phyloP scores from a whole-genome alignment of 1,140 invertebrate species.

The Oncopodura yosiiana region DNA sequence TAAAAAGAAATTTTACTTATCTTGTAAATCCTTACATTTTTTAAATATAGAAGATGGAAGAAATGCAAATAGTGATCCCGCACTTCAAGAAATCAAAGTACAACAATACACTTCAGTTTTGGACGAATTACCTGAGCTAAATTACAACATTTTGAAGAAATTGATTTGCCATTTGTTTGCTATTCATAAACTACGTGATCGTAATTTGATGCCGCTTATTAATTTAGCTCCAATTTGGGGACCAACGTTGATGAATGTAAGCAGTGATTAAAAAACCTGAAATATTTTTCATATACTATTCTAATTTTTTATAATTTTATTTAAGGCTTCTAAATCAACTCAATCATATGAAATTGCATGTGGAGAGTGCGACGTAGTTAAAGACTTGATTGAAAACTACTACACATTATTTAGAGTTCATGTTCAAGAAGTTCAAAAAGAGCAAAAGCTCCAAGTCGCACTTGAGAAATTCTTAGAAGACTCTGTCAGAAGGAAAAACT shows the following conservation, averaged over 20 bases:
- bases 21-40: no score
- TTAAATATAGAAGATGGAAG: no score
- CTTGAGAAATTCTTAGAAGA: slow-evolving; percentile 56
- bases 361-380: slow-evolving; percentile 53
- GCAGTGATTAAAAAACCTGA: no score
- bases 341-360: slow-evolving; percentile 28
- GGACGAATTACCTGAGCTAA: slow-evolving; percentile 53
- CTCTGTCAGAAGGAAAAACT: slow-evolving; percentile 50
- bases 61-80: no score
- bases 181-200: slow-evolving; percentile 58
- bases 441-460: slow-evolving; percentile 58
- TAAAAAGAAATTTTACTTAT: neutral
- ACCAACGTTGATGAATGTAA: slow-evolving; percentile 67
- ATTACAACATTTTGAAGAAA: slow-evolving; percentile 59
- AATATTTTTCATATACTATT: neutral
- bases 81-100: slow-evolving; percentile 2
- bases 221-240: slow-evolving; percentile 78
- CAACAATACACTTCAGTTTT: slow-evolving; percentile 44
- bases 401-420: slow-evolving; percentile 52
- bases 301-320: neutral
- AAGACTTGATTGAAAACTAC: slow-evolving; percentile 56
- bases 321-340: slow-evolving; percentile 13
- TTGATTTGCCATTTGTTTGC: slow-evolving; percentile 70
- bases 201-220: slow-evolving; percentile 66
- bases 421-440: slow-evolving; percentile 50